Base-by-base conservation (phyloP, 2,797 vertebrate species). In the Rousettus madagascariensis region DNA sequence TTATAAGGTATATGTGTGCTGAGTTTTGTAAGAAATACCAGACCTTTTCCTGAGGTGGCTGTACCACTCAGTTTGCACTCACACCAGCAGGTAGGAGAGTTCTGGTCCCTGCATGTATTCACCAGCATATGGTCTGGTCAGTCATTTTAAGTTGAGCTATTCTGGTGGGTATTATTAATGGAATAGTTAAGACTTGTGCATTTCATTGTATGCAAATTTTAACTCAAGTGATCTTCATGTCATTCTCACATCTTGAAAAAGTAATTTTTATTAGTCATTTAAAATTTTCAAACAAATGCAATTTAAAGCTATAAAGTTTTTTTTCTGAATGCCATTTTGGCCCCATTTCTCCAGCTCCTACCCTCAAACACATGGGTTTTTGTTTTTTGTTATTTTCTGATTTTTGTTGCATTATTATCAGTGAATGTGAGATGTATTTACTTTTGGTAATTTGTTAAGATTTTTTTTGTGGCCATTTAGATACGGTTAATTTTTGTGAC, bases 31-130 rank as follows among this genome's bases (percentile, higher is more conserved):
- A 57, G 22, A 79, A 79, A 53, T 30, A 43, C 5, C 15, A 12
- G 9, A 55, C n/a, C 33, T 78, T 92, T 15, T 30, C 12, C 26
- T 24, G 19, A 78, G 55, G 77, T 53, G 26, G 2, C 16, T 1
- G 17, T 43, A 53, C 22, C 41, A 11, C 8, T 30, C 41, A 11
- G 6, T 30, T 20, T 57, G n/a, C 8, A 6, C 22, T 61, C 16
- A 12, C 22, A 36, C 9, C 2, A 1, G 13, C 55, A 65, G 57
- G 1, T 12, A 4, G 72, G 41, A 66, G 30, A 28, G 9, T 24
- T 33, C 8, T 12, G 22, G 7, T 51, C 22, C 1, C 17, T 22
- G 13, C 33, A 36, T 0, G 0, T 30, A 2, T 24, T 41, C 33
- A 2, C 57, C 8, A 17, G 30, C 41, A 22, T 68, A 66, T 53